Percentiles rank a stretch among this genome's conserved stretches.
phyloP scores from a whole-genome alignment of 2,113 vertebrate genomes.

The Tachuris rubrigastra region DNA sequence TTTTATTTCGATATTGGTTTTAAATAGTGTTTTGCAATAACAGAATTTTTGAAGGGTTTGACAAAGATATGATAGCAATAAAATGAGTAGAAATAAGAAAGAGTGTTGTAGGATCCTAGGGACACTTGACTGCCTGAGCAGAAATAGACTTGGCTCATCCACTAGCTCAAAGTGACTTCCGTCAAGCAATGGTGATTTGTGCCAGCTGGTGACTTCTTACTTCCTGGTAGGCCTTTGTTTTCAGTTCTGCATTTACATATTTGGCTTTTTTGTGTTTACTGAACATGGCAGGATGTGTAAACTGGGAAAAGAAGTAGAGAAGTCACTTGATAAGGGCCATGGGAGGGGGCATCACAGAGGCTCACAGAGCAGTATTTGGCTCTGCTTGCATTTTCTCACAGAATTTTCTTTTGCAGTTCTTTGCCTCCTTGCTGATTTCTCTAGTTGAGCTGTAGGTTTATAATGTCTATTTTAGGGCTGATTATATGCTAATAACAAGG shows the following conservation, averaged over 20 bases:
- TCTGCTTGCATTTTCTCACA: background rate
- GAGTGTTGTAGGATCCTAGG: background rate
- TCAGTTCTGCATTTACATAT: background rate
- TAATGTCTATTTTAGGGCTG: background rate
- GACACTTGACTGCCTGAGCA: background rate
- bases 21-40: background rate
- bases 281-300: background rate
- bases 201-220: background rate
- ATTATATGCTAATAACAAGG: background rate
- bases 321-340: background rate
- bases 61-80: background rate
- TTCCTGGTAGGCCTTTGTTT: slow-evolving; percentile 5
- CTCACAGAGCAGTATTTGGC: background rate
- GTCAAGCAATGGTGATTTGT: background rate
- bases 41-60: background rate
- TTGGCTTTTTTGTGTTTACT: background rate
- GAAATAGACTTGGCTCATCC: background rate
- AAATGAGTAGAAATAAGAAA: background rate
- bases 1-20: background rate
- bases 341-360: background rate
- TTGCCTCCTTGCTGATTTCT: background rate
- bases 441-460: background rate
- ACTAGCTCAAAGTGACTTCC: background rate
- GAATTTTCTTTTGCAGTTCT: background rate
- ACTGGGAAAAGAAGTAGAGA: background rate